phyloP scores from a whole-genome alignment of 1,140 invertebrate genomes.

The Polyergus mexicanus region DNA sequence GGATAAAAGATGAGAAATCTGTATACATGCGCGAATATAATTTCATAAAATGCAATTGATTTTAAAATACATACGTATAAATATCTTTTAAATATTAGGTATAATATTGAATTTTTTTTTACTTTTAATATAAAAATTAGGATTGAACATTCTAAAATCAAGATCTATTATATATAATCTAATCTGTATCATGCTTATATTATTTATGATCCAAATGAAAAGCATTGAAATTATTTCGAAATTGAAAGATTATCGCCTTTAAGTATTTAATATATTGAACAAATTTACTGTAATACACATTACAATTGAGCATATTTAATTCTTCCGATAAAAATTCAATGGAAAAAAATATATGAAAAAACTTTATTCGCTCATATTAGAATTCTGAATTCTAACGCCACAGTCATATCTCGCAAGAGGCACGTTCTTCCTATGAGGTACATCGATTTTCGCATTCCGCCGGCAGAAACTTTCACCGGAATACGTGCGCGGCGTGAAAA shows the following conservation, averaged over 20 bases:
- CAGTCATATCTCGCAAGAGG: background rate
- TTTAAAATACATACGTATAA: too few relatives aligned
- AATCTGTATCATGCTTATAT: background rate
- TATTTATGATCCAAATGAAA: background rate
- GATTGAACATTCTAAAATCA: background rate
- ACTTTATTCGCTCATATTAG: background rate
- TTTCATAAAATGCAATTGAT: background rate
- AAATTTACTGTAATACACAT: background rate
- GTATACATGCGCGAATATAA: background rate
- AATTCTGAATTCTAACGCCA: constrained; percentile 28
- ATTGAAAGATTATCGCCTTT: background rate
- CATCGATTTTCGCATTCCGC: constrained; percentile 44
- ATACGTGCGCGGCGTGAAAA: constrained; percentile 48
- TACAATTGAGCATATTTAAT: background rate
- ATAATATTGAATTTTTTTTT: background rate
- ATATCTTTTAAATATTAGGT: background rate
- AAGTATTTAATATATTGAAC: background rate
- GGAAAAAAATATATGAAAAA: background rate
- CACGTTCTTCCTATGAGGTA: constrained; percentile 26
- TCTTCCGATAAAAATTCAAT: background rate
- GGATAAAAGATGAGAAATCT: too few relatives aligned
- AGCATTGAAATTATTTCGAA: background rate
- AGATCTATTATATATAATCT: background rate
- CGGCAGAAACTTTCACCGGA: constrained; percentile 54
- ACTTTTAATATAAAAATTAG: background rate